These are phyloP conservation scores for Melanitta fusca DNA, from an alignment of 2,797 vertebrate genomes.

Conservation along the genomic window DNA sequence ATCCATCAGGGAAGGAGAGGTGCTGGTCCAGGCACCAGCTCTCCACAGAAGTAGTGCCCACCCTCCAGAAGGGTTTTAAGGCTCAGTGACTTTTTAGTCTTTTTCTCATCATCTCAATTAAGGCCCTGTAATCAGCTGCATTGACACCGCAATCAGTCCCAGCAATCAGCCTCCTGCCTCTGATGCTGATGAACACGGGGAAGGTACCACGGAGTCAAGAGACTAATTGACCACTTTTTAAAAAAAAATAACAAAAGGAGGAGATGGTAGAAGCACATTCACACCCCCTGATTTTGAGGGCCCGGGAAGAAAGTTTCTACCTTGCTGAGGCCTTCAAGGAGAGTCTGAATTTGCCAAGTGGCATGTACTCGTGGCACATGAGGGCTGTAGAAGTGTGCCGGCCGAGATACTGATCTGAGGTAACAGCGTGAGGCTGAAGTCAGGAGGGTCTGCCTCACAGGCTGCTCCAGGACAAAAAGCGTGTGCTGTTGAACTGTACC, in stretches of 20 bases:
- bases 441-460: neutral
- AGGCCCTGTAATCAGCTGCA: constrained; percentile 4
- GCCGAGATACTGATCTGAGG: neutral
- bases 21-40: neutral
- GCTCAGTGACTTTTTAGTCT: neutral
- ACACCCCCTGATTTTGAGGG: neutral
- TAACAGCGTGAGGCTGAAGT: neutral
- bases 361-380: neutral
- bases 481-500: fast-evolving
- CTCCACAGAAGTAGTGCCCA: fast-evolving
- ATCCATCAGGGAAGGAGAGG: neutral
- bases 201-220: neutral
- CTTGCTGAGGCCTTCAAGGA: neutral
- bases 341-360: neutral
- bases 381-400: neutral
- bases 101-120: constrained; percentile 23
- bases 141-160: constrained; percentile 1
- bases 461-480: neutral
- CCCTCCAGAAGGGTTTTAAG: neutral
- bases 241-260: neutral
- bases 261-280: neutral
- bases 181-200: neutral
- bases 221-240: constrained; percentile 3
- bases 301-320: neutral
- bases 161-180: constrained; percentile 65